Conservation (phyloP, 2,113 vertebrate genomes). For the Todiramphus chloris region DNA sequence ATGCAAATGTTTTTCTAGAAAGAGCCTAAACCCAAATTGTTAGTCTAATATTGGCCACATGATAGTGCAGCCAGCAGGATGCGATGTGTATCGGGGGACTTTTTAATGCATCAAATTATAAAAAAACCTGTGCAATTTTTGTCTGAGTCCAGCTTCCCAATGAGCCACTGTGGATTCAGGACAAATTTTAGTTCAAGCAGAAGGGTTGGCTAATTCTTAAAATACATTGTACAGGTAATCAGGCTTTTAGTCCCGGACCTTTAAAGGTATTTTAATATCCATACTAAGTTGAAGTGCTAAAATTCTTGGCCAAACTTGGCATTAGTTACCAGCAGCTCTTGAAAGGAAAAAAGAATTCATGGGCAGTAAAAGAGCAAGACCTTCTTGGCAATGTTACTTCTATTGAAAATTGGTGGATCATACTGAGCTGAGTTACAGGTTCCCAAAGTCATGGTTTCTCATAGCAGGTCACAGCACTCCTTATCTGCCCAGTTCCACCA, state of each 20-base stretch:
- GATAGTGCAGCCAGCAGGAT: background rate
- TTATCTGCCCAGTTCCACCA: background rate
- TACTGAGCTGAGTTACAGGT: background rate
- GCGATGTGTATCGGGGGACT: background rate
- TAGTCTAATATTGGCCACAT: background rate
- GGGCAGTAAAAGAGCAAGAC: background rate
- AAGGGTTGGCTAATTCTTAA: background rate
- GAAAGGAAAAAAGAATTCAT: background rate
- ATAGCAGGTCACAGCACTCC: background rate
- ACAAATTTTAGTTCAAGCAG: constrained; percentile 8
- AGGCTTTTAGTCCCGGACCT: background rate
- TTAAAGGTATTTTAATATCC: background rate
- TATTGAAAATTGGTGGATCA: background rate
- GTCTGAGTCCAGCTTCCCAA: background rate
- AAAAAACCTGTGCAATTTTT: background rate
- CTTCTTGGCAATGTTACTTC: background rate
- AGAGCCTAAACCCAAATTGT: background rate
- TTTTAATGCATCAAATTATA: background rate
- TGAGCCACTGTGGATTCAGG: background rate
- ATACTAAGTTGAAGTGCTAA: background rate
- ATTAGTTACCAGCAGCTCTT: background rate
- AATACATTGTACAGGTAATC: background rate
- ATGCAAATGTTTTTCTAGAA: background rate
- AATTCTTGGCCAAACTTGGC: background rate
- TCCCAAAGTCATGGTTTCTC: background rate